Conservation (phyloP, 2,888 invertebrate genomes). For the Dione vanillae region DNA sequence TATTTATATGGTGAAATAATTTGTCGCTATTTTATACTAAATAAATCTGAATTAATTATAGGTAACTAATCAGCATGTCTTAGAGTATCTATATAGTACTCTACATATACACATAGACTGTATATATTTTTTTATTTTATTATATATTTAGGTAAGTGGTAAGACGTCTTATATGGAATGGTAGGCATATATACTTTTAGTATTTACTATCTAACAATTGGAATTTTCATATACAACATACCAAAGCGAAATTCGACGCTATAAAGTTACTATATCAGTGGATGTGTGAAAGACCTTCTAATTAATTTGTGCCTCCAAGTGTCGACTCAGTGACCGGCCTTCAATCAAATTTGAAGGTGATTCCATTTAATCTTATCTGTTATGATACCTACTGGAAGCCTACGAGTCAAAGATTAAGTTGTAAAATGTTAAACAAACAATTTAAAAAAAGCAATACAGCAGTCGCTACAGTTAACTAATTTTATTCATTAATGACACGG, state of each 20-base stretch:
- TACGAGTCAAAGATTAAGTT: constrained; percentile 52
- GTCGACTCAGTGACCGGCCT: constrained; percentile 61
- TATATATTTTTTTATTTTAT: no score
- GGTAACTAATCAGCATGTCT: no score
- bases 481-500: no score
- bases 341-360: constrained; percentile 68
- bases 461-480: not conserved
- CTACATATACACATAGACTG: no score
- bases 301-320: constrained; percentile 68
- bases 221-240: not conserved
- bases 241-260: not conserved
- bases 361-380: constrained; percentile 66
- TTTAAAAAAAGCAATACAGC: not conserved
- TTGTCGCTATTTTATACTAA: no score
- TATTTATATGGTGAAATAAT: no score
- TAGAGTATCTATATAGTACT: no score
- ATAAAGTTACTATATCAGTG: constrained; percentile 20
- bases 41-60: no score
- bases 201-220: not conserved
- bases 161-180: no score
- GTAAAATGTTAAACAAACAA: not conserved
- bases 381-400: constrained; percentile 59
- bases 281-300: constrained; percentile 50
- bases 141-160: no score
- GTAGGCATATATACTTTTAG: no score